Conservation (phyloP, 1,140 invertebrate species). For the Pachyrhynchus sulphureomaculatus region DNA sequence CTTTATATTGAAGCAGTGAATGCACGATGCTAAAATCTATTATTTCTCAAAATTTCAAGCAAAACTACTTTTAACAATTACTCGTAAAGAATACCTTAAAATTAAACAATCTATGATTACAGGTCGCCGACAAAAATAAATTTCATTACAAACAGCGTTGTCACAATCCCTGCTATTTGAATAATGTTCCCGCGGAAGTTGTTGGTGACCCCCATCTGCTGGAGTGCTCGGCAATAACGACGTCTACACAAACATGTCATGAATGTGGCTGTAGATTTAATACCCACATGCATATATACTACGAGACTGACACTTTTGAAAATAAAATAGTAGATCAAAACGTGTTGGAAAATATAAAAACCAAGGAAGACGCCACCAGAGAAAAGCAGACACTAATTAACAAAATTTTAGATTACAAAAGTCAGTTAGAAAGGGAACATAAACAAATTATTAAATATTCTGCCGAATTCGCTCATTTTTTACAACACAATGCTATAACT, state of each 20-base stretch:
- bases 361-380: slow-evolving; percentile 15
- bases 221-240: slow-evolving; percentile 41
- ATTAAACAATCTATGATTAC: too few relatives aligned
- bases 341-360: slow-evolving; percentile 28
- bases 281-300: slow-evolving; percentile 40
- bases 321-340: slow-evolving; percentile 27
- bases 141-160: slow-evolving; percentile 45
- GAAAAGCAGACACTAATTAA: slow-evolving; percentile 21
- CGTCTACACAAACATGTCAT: slow-evolving; percentile 26
- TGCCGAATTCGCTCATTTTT: slow-evolving; percentile 37
- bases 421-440: slow-evolving; percentile 28
- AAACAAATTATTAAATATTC: slow-evolving; percentile 26
- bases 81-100: too few relatives aligned
- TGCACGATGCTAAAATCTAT: too few relatives aligned
- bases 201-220: slow-evolving; percentile 35
- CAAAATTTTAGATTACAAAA: slow-evolving; percentile 19
- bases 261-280: slow-evolving; percentile 34
- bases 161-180: slow-evolving; percentile 41
- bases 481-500: slow-evolving; percentile 37
- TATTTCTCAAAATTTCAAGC: too few relatives aligned
- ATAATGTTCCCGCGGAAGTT: slow-evolving; percentile 37
- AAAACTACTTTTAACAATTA: too few relatives aligned
- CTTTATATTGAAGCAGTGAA: too few relatives aligned
- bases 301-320: slow-evolving; percentile 31
- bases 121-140: slow-evolving; percentile 39